Percentiles rank a stretch among this genome's conserved stretches.
These are phyloP conservation scores for Cyprinus carpio DNA, from an alignment of 2,113 vertebrate genomes.

Conservation along the genomic window DNA sequence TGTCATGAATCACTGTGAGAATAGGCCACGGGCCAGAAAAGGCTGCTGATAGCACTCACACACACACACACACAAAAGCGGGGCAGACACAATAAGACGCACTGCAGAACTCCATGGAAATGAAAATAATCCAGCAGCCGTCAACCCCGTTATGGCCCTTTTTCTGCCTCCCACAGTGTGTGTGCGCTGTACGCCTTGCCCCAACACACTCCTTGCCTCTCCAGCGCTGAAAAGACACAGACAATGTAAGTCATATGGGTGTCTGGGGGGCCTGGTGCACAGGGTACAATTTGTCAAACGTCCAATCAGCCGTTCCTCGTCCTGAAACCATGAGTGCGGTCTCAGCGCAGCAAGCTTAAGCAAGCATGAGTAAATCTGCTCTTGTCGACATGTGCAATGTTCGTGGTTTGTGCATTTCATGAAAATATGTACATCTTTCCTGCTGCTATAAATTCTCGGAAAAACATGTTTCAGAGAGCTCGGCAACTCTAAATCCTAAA, in stretches of 20 bases:
- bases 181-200: conserved; percentile 7
- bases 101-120: conserved; percentile 54
- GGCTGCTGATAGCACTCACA: conserved; percentile 46
- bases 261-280: conserved; percentile 45
- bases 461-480: background rate
- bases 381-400: conserved; percentile 22
- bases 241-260: conserved; percentile 51
- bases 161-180: conserved; percentile 48
- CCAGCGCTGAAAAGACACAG: conserved; percentile 41
- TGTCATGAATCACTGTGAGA: conserved; percentile 63
- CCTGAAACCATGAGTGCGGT: conserved; percentile 12
- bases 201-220: conserved; percentile 43
- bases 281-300: conserved; percentile 48
- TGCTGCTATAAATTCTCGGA: background rate
- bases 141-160: conserved; percentile 34
- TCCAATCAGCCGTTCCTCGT: conserved; percentile 31
- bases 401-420: background rate
- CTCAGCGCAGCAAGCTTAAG: conserved; percentile 50
- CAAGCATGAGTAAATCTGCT: conserved; percentile 50
- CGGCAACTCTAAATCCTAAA: background rate
- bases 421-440: conserved; percentile 26
- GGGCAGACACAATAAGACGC: conserved; percentile 42
- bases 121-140: conserved; percentile 53
- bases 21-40: conserved; percentile 50
- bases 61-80: conserved; percentile 2